Evolutionary conservation across 2,113 vertebrate genomes (phyloP).

Genomic region (Nibea coibor): DNA sequence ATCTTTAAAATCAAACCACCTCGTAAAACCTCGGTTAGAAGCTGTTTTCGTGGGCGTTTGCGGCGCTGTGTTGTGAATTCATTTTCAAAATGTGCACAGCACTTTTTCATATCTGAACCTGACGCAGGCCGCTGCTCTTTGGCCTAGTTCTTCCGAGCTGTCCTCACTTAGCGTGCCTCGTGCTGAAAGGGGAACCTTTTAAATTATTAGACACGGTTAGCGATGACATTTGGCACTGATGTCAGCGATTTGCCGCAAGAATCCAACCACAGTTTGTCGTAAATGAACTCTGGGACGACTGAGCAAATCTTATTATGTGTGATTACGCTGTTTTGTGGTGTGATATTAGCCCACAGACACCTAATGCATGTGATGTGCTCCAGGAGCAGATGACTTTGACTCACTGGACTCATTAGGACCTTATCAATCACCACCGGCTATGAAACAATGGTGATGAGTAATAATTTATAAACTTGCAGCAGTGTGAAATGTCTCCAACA

Average conservation of each 20-base stretch:
- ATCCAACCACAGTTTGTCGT: not conserved
- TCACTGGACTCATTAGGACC: constrained; percentile 1
- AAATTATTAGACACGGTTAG: not conserved
- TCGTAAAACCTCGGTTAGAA: not conserved
- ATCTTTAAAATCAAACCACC: not conserved
- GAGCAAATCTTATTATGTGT: not conserved
- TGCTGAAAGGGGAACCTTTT: not conserved
- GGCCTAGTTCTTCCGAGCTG: not conserved
- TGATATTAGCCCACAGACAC: not conserved
- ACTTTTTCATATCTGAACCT: not conserved
- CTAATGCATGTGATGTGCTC: not conserved
- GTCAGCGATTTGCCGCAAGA: constrained; percentile 1
- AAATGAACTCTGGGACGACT: not conserved
- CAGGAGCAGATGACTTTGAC: constrained; percentile 27
- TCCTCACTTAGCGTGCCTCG: not conserved
- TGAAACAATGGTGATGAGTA: constrained; percentile 7
- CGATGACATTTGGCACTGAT: not conserved
- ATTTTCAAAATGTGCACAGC: not conserved
- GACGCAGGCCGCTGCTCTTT: not conserved
- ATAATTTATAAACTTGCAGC: constrained; percentile 23
- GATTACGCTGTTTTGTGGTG: not conserved
- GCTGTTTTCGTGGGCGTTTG: not conserved
- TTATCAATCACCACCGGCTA: constrained; percentile 5
- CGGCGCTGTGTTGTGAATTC: not conserved
- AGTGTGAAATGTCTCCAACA: constrained; percentile 24